A percentile compares a stretch with the other conserved stretches of the same genome.
phyloP scores from a whole-genome alignment of 2,888 invertebrate species.

The Sinelater perroti region DNA sequence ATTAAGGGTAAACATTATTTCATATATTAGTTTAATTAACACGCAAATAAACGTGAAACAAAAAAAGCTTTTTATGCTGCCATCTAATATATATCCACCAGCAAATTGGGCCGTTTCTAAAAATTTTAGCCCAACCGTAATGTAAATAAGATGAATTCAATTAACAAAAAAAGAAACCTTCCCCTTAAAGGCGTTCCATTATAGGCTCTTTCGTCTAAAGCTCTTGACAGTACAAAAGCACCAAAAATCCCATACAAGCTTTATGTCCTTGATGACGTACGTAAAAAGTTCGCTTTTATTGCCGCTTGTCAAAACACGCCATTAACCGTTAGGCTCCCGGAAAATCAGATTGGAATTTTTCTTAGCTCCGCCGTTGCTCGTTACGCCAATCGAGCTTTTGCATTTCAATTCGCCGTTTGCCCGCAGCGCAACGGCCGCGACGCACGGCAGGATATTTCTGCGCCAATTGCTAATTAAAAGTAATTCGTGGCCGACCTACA shows the following conservation, averaged over 20 bases:
- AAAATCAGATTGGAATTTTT: constrained; percentile 1
- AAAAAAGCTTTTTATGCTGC: too few species aligned
- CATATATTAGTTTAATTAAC: too few species aligned
- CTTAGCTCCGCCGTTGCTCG: background rate
- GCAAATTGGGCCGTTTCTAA: too few species aligned
- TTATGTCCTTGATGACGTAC: constrained; percentile 13
- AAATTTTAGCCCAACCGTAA: too few species aligned
- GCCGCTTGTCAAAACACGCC: constrained; percentile 16
- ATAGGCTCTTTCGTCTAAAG: background rate
- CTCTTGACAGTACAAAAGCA: background rate
- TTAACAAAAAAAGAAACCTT: too few species aligned
- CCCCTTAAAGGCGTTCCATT: too few species aligned
- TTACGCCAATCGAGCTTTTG: background rate
- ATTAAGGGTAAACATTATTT: too few species aligned
- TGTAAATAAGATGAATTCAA: too few species aligned
- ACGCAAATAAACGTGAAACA: too few species aligned
- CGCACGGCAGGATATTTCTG: background rate
- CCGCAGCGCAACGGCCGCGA: background rate
- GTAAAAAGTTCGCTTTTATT: constrained; percentile 20
- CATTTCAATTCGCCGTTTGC: background rate
- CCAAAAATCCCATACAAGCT: background rate
- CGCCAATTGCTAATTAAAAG: background rate
- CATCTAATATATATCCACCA: too few species aligned
- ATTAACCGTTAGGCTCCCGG: background rate
- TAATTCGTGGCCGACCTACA: too few species aligned